Evolutionary conservation across 2,113 vertebrate genomes (phyloP).

Genomic region (Hydropotes inermis): DNA sequence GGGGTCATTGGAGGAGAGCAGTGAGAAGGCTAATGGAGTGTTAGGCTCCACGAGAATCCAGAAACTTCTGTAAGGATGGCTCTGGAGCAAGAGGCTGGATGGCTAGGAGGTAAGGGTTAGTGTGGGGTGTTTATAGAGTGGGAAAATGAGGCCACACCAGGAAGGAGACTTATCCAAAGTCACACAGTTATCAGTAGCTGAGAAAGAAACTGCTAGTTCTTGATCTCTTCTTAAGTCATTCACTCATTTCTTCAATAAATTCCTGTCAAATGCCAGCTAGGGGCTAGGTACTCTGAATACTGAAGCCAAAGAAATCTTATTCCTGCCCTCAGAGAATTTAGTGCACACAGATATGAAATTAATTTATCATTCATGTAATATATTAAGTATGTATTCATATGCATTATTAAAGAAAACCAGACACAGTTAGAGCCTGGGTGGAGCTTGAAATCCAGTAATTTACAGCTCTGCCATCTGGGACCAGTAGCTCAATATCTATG

Average conservation of each 20-base stretch:
- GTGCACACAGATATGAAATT: too few relatives aligned
- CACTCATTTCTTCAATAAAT: not conserved
- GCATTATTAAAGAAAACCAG: not conserved
- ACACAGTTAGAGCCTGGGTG: not conserved
- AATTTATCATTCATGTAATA: not conserved
- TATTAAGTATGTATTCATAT: not conserved
- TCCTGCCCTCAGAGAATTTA: not conserved
- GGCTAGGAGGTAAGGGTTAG: not conserved
- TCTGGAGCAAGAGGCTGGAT: not conserved
- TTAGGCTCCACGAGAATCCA: not conserved
- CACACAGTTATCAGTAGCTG: not conserved
- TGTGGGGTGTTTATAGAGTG: not conserved
- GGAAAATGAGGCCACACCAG: not conserved
- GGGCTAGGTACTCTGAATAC: not conserved
- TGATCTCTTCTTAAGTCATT: not conserved
- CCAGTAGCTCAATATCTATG: not conserved
- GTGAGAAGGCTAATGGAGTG: rapidly evolving
- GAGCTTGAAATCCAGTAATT: not conserved
- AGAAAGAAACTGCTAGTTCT: not conserved
- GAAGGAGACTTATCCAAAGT: not conserved
- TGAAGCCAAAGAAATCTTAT: not conserved
- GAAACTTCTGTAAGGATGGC: not conserved
- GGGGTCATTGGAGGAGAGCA: not conserved
- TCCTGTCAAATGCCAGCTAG: not conserved
- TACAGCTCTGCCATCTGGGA: not conserved